phyloP scores from a whole-genome alignment of 2,113 vertebrate species.

The Chionomys nivalis region DNA sequence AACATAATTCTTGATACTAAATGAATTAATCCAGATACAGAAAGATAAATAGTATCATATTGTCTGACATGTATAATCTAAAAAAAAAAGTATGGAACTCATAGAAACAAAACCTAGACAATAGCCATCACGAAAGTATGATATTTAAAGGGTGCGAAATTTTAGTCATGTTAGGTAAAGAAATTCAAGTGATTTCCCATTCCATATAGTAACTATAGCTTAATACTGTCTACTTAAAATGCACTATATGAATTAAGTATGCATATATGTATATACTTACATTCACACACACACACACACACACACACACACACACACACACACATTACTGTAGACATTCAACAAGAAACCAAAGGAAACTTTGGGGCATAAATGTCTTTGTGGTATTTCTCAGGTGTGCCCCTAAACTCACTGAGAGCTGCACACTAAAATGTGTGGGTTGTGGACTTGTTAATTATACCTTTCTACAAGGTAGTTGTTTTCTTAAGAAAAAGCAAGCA shows the following conservation, averaged over 20 bases:
- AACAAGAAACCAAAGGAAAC: not conserved
- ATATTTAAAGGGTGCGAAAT: not conserved
- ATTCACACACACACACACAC: too few species aligned
- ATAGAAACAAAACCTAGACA: not conserved
- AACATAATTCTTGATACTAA: not conserved
- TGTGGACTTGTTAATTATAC: not conserved
- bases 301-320: too few species aligned
- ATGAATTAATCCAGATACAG: not conserved
- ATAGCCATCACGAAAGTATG: not conserved
- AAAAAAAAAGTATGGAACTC: not conserved
- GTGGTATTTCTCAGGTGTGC: not conserved
- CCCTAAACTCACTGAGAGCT: not conserved
- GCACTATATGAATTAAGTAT: not conserved
- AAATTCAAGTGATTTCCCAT: not conserved
- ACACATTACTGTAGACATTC: not conserved
- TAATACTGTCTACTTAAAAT: not conserved
- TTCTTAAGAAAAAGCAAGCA: not conserved
- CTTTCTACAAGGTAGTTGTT: not conserved
- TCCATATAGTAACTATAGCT: not conserved
- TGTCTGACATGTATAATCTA: not conserved
- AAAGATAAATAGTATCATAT: not conserved
- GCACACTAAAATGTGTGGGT: not conserved
- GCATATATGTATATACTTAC: too few species aligned
- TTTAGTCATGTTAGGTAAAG: not conserved
- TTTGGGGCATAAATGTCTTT: not conserved